Percentiles rank a stretch among this genome's conserved stretches.
These are phyloP conservation scores for Pipra filicauda DNA, from an alignment of 2,113 vertebrate species.

Conservation along the genomic window DNA sequence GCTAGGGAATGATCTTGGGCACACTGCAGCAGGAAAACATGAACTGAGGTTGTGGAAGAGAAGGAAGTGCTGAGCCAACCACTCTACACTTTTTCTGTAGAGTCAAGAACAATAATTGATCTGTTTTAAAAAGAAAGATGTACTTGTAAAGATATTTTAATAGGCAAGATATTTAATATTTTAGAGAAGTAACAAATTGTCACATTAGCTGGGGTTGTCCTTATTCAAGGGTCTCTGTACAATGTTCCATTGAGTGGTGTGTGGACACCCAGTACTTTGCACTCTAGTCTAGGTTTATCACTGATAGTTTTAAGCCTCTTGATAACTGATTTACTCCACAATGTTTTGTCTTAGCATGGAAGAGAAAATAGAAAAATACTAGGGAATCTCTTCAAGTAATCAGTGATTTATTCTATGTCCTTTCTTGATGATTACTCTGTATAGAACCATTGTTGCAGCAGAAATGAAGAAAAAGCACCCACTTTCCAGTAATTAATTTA, in stretches of 20 bases:
- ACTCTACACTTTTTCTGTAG: not conserved
- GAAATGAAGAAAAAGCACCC: not conserved
- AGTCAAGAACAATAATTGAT: not conserved
- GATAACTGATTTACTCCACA: not conserved
- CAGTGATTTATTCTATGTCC: not conserved
- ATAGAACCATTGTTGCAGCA: not conserved
- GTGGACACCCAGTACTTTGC: not conserved
- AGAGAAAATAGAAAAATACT: not conserved
- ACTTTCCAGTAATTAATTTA: not conserved
- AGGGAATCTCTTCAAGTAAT: not conserved
- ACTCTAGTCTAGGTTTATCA: not conserved
- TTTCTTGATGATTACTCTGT: not conserved
- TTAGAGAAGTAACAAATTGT: not conserved
- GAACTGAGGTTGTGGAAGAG: not conserved
- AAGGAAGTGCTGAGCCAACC: not conserved
- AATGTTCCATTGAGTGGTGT: accelerated
- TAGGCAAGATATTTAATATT: not conserved
- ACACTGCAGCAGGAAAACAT: not conserved
- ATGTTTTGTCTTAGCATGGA: not conserved
- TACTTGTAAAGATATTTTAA: not conserved
- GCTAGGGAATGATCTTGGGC: not conserved
- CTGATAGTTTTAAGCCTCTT: not conserved
- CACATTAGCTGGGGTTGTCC: not conserved
- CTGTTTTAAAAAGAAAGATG: not conserved
- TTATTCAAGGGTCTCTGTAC: not conserved